Evolutionary conservation across 2,888 invertebrate species (phyloP).

Genomic region (Biston stratarius): DNA sequence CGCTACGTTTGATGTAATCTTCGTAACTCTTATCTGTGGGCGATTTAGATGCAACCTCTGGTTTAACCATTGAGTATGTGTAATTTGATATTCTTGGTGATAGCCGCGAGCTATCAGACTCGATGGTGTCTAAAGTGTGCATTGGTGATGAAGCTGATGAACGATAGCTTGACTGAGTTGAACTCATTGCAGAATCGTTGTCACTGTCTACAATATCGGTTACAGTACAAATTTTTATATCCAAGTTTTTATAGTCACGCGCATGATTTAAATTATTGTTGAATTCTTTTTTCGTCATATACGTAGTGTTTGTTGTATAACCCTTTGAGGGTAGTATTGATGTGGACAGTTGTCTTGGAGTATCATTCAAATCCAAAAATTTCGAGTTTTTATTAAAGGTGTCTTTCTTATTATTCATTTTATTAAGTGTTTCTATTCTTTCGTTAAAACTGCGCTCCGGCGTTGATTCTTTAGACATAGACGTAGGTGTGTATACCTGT

Average conservation of each 20-base stretch:
- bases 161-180: conserved; percentile 92
- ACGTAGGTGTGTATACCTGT: conserved; percentile 86
- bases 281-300: conserved; percentile 62
- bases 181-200: conserved; percentile 95
- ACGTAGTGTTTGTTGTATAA: conserved; percentile 50
- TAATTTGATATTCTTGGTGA: conserved; percentile 80
- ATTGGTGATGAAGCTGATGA: conserved; percentile 92
- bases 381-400: conserved; percentile 59
- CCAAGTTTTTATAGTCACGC: conserved; percentile 76
- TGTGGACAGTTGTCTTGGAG: conserved; percentile 54
- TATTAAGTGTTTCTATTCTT: conserved; percentile 64
- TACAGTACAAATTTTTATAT: conserved; percentile 78
- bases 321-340: conserved; percentile 56
- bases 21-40: conserved; percentile 69
- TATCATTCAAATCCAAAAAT: conserved; percentile 63
- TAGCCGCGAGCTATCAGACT: conserved; percentile 83
- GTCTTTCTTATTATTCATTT: conserved; percentile 58
- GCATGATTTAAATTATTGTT: conserved; percentile 66
- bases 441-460: conserved; percentile 75
- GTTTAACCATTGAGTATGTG: conserved; percentile 76
- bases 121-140: conserved; percentile 87
- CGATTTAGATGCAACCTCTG: conserved; percentile 73
- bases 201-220: conserved; percentile 90
- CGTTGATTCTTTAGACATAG: conserved; percentile 80
- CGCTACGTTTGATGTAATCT: conserved; percentile 84